A percentile compares a stretch with the other conserved stretches of the same genome.
Conservation (phyloP, 2,113 vertebrate species). For the Cyanocitta stelleri region DNA sequence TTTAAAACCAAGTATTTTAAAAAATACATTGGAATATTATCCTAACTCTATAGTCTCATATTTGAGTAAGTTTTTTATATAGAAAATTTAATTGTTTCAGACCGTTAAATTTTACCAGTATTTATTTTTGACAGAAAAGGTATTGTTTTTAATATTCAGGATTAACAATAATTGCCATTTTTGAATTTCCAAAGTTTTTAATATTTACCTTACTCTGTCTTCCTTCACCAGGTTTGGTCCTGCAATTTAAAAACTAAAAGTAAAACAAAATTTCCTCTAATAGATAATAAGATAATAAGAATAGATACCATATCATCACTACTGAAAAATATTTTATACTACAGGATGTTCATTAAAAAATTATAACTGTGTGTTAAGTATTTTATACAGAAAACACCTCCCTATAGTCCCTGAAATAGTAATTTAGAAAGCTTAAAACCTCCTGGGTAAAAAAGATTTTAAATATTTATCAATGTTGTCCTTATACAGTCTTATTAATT, state of each 20-base stretch:
- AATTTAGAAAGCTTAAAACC: constrained; percentile 33
- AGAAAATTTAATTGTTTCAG: not conserved
- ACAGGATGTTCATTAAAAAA: not conserved
- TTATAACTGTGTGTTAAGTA: not conserved
- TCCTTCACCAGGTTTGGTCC: not conserved
- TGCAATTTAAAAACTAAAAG: not conserved
- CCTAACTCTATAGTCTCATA: not conserved
- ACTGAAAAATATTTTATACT: not conserved
- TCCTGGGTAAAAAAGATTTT: not conserved
- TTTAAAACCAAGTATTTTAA: not conserved
- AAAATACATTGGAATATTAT: not conserved
- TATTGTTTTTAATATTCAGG: not conserved
- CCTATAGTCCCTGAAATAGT: constrained; percentile 7
- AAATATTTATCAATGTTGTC: not conserved
- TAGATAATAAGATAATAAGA: too few species aligned
- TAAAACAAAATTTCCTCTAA: not conserved
- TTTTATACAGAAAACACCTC: constrained; percentile 22
- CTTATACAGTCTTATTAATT: not conserved
- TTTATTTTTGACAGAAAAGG: not conserved
- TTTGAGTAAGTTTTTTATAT: not conserved
- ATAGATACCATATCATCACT: rapidly evolving
- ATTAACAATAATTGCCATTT: not conserved
- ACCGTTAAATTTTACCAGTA: not conserved
- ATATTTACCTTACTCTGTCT: not conserved
- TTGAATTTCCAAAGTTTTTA: not conserved